Base-by-base conservation (phyloP, 2,113 vertebrate species). In the Corythornis vintsioides region DNA sequence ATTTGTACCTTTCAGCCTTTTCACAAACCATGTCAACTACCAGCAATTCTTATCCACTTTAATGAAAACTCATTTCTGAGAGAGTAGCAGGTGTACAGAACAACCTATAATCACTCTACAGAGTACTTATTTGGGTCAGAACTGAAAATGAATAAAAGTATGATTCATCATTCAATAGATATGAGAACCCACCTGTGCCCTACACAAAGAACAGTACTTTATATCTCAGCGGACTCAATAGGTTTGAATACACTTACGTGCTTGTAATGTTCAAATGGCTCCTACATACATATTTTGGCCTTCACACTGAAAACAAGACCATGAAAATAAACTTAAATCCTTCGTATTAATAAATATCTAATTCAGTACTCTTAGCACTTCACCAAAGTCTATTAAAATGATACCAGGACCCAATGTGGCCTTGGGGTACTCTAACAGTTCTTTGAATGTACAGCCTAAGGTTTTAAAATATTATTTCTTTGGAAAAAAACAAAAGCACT, bases 111-210 rank as follows among this genome's bases (percentile, higher is more conserved):
- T 60, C 31, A 63, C 35, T 67, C 40, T 83, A 70, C 5, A 74
- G 52, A 76, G 40, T 26, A 48, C 77, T 88, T 67, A 56, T 70
- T 90, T 64, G 77, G 86, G 80, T 78, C 72, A 86, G 77, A 88
- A 83, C 43, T 29, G 31, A 79, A 85, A 94, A 89, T 45, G 18
- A 94, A 12, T 69, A 50, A n/a, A 3, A 71, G 16, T 40, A 57
- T 87, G 75, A 91, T 47, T 86, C 88, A 92, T 66, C 52, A 66
- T 69, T 77, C 83, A 88, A 83, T 64, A 86, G 83, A 60, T 20
- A 59, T 0, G 7, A 63, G 60, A 83, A 74, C 56, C 43, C 65
- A 95, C 76, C 76, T 95, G 88, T 86, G 52, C 29, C 53, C 6
- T 2, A 48, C 47, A 75, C 76, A 75, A 92, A 83, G 40, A 33